Base-by-base conservation (phyloP, 1,140 invertebrate genomes). In the Delia radicum region DNA sequence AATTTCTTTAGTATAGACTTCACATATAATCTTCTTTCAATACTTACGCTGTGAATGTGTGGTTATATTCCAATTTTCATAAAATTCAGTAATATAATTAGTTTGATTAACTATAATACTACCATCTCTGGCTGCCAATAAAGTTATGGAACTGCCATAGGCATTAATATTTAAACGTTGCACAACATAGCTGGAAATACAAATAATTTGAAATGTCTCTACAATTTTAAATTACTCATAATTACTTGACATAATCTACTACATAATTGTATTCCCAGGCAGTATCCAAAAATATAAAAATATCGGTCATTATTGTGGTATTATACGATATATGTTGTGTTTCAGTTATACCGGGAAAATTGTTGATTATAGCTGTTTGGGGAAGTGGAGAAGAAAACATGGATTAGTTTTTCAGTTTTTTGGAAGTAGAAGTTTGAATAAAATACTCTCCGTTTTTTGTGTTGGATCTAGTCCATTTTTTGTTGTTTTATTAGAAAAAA, bases 281-380 rank as follows among this genome's bases (percentile, higher is more conserved):
- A 0, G 89, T 88, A 80, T 94, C 92, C 15, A 93, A 74, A 61
- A 91, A 91, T 33, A 94, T 89, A 75, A 89, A 90, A 2, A 94
- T 78, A 82, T 93, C 89, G 3, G 89, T 88, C 74, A 79, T 81
- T 26, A 87, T 87, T 0, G 87, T 80, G 55, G 89, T 86, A 77
- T 81, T 79, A 73, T 88, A 86, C 33, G 83, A 87, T 73, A 88
- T 84, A 24, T 72, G 21, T 13, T 69, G 21, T 3, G 29, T 18
- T n/a, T n/a, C 62, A 29, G 26, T 29, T 65, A 27, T 65, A 7
- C 62, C 28, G 18, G 27, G 65, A 10, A 8, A 21, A 13, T 1
- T 37, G 4, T 18, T 21, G 18, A 21, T 12, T 18, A 12, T 21
- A 33, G 29, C n/a, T 69, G 33, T 21, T 65, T 29, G 21, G 5